A percentile compares a stretch with the other conserved stretches of the same genome.
Evolutionary conservation across 2,113 vertebrate species (phyloP).

Genomic region (Aramus guarauna): DNA sequence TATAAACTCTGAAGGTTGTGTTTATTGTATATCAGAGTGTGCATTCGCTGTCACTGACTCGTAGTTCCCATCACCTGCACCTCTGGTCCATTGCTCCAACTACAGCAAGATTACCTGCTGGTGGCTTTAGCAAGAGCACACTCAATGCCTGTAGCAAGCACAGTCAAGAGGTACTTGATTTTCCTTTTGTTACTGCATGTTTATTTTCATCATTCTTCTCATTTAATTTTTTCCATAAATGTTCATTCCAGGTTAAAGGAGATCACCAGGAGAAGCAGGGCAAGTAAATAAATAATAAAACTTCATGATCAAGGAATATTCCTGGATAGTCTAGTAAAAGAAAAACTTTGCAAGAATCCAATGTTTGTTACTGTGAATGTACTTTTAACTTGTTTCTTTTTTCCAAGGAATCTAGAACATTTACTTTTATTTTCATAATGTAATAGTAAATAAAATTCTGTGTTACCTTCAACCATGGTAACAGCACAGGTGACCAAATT

Average conservation of each 20-base stretch:
- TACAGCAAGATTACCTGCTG: neutral
- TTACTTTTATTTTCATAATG: neutral
- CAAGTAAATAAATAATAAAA: neutral
- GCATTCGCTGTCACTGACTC: neutral
- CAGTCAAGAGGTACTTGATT: neutral
- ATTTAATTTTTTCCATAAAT: neutral
- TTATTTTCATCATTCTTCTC: neutral
- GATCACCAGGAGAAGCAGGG: neutral
- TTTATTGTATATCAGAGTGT: neutral
- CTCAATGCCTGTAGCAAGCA: neutral
- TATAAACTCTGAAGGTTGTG: neutral
- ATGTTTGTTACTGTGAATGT: neutral
- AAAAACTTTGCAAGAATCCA: neutral
- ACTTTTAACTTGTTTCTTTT: neutral
- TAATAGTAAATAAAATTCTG: neutral
- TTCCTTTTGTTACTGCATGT: neutral
- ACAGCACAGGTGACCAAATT: neutral
- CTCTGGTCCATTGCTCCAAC: neutral
- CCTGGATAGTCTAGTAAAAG: neutral
- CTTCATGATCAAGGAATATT: neutral
- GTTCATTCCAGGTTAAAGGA: neutral
- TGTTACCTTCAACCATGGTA: neutral
- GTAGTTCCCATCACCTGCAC: neutral
- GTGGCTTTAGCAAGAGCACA: neutral
- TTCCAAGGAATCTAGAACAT: neutral